Percentiles rank a stretch among this genome's conserved stretches.
phyloP scores from a whole-genome alignment of 2,113 vertebrate species.

The Cyprinodon tularosa region DNA sequence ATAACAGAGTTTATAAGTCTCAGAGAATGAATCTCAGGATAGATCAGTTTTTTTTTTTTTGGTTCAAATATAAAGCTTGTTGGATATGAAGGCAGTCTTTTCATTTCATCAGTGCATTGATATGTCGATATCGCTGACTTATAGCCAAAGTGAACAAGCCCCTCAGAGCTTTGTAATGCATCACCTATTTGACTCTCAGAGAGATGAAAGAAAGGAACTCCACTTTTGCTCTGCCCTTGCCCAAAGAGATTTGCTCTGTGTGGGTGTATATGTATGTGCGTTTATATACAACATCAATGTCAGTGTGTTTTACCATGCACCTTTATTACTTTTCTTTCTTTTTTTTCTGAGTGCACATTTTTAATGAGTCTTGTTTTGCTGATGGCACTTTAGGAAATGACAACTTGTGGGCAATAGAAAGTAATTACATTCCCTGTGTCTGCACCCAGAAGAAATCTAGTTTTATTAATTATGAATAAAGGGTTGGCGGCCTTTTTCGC shows the following conservation, averaged over 20 bases:
- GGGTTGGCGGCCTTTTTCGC: slow-evolving; percentile 33
- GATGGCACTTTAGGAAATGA: slow-evolving; percentile 76
- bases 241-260: slow-evolving; percentile 24
- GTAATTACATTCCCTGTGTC: slow-evolving; percentile 72
- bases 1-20: too few species aligned
- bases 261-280: neutral
- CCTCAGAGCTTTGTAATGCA: slow-evolving; percentile 30
- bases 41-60: neutral
- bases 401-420: slow-evolving; percentile 72
- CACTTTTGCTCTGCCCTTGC: slow-evolving; percentile 42
- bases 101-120: slow-evolving; percentile 19
- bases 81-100: slow-evolving; percentile 10
- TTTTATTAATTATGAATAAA: slow-evolving; percentile 74
- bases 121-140: slow-evolving; percentile 24
- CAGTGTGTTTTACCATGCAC: slow-evolving; percentile 24
- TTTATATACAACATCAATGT: neutral
- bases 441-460: slow-evolving; percentile 59
- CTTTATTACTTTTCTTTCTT: slow-evolving; percentile 60
- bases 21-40: neutral
- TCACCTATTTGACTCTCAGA: slow-evolving; percentile 51
- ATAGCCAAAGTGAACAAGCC: slow-evolving; percentile 32
- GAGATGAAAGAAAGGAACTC: slow-evolving; percentile 27
- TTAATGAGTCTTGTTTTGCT: slow-evolving; percentile 75
- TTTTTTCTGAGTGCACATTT: slow-evolving; percentile 41
- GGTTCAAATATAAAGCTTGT: neutral